Percentiles rank a stretch among this genome's conserved stretches.
These are phyloP conservation scores for Entomobrya multifasciata DNA, from an alignment of 2,888 invertebrate genomes.

Conservation along the genomic window DNA sequence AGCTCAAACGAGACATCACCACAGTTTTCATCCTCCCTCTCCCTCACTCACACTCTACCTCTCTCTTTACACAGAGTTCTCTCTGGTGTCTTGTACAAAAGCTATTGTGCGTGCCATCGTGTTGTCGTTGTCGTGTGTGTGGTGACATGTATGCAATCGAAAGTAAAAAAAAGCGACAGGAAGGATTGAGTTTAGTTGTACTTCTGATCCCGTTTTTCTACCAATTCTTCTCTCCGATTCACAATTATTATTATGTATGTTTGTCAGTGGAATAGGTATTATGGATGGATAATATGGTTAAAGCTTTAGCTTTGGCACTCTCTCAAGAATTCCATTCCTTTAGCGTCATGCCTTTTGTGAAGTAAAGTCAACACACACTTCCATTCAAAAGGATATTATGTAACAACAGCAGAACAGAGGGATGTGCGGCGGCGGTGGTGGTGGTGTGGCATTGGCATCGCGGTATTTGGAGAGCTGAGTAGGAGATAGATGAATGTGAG, in stretches of 20 bases:
- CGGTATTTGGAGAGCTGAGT: neutral
- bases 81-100: conserved; percentile 33
- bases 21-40: conserved; percentile 34
- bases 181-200: conserved; percentile 49
- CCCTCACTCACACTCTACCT: neutral
- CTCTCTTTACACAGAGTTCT: conserved; percentile 8
- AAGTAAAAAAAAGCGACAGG: conserved; percentile 23
- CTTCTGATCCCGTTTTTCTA: conserved; percentile 38
- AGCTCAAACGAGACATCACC: conserved; percentile 26
- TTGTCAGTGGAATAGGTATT: neutral
- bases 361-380: conserved; percentile 50
- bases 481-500: conserved; percentile 42
- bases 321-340: conserved; percentile 67
- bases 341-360: too few species aligned
- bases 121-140: conserved; percentile 40
- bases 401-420: conserved; percentile 6
- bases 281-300: conserved; percentile 43
- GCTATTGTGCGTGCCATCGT: conserved; percentile 43
- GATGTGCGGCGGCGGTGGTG: conserved; percentile 24
- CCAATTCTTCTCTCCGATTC: conserved; percentile 18
- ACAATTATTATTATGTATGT: neutral
- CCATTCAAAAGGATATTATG: conserved; percentile 22
- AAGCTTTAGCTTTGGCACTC: conserved; percentile 62
- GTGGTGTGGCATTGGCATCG: conserved; percentile 20
- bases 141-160: conserved; percentile 41